Percentiles rank a stretch among this genome's conserved stretches.
These are phyloP conservation scores for Drosophila ercepeae DNA, from an alignment of 1,140 invertebrate genomes.

Conservation along the genomic window DNA sequence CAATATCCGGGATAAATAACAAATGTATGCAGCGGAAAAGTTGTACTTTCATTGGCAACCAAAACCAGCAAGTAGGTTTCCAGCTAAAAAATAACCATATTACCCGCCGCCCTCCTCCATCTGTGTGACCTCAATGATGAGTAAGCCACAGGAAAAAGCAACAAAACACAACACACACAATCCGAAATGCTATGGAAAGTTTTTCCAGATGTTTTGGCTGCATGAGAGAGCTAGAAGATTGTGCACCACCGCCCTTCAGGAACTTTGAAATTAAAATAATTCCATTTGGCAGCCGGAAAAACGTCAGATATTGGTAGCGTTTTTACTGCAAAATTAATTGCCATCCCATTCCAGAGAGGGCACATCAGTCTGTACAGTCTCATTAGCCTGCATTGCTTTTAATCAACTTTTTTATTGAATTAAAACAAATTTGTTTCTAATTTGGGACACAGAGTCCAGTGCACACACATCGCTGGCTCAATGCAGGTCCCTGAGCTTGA, in stretches of 20 bases:
- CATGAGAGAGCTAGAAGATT: slow-evolving; percentile 2
- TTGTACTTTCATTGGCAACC: slow-evolving; percentile 39
- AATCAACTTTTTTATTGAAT: slow-evolving; percentile 73
- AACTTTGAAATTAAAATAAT: slow-evolving; percentile 47
- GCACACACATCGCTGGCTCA: slow-evolving; percentile 12
- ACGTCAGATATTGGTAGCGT: slow-evolving; percentile 20
- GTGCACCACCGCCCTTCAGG: not conserved
- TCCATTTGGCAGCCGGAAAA: slow-evolving; percentile 8
- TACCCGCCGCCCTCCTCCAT: not conserved
- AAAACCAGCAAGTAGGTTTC: not conserved
- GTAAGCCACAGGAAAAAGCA: slow-evolving; percentile 33
- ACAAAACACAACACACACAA: slow-evolving; percentile 14
- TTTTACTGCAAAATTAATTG: slow-evolving; percentile 20
- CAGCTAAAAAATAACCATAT: slow-evolving; percentile 22
- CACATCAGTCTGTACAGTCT: slow-evolving; percentile 21
- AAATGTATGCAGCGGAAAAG: slow-evolving; percentile 31
- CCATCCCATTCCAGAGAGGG: not conserved
- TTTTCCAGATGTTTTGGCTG: slow-evolving; percentile 51
- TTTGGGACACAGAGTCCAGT: slow-evolving; percentile 31
- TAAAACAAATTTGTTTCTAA: slow-evolving; percentile 76
- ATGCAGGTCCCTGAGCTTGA: slow-evolving; percentile 6
- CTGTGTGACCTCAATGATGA: slow-evolving; percentile 39
- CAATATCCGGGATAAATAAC: slow-evolving; percentile 13
- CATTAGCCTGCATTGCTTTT: slow-evolving; percentile 52
- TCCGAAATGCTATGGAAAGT: slow-evolving; percentile 16